Evolutionary conservation across 1,140 invertebrate genomes (phyloP), one percentile per base, ranked within the genome.

Genomic region (Saccostrea echinata): DNA sequence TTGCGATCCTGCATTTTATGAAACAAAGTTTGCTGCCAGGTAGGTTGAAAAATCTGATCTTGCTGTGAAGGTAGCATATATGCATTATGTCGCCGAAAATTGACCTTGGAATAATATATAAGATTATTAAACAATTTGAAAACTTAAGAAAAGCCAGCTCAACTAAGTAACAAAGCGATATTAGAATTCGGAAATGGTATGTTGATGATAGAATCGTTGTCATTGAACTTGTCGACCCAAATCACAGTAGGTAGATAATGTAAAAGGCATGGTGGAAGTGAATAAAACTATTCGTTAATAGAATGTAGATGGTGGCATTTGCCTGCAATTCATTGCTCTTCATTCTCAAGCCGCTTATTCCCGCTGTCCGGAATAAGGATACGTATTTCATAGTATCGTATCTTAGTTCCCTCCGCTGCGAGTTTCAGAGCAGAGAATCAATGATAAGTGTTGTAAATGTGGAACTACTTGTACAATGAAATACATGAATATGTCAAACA

Each of bases 401-500:
- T 27, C 68, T 13, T 13, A 24, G 9, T 33, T 33, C 30, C 18
- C 18, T 24, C 57, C 57, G 57, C 57, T 24, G n/a, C 57, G 57
- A 24, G 57, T 61, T 61, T 24, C 27, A 12, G 27, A 71, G 68
- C 68, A 12, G 9, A 71, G 68, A 71, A 71, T 71, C 68, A 27
- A 24, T 71, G n/a, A 9, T 71, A 71, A 71, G 68, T 71, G 68
- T 71, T 30, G 68, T 6, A 27, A 71, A 71, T 30, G 68, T 71
- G 68, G 68, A 71, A 71, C 68, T 71, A 71, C 68, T 71, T 71
- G 68, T 71, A 71, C 68, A 71, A 71, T 71, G 9, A 71, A 71
- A 71, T 71, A 71, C 68, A 71, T 71, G 68, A 71, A 71, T 16
- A 71, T 71, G 68, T 71, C 68, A 71, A 71, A 71, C 68, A 71